Percentiles rank a stretch among this genome's conserved stretches.
phyloP scores from a whole-genome alignment of 2,113 vertebrate species.

The Rhinichthys klamathensis region DNA sequence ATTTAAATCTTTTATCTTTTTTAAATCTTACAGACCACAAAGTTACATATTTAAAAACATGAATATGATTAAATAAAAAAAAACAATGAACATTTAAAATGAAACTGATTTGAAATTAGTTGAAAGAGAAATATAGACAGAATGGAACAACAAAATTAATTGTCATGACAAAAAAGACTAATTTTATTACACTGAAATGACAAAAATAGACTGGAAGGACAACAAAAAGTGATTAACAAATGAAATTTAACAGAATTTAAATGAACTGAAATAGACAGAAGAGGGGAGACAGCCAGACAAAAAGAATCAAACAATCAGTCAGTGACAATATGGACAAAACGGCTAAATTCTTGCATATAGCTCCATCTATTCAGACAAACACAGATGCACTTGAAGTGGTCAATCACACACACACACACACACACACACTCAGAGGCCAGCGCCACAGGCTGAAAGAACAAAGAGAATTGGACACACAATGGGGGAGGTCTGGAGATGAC shows the following conservation, averaged over 20 bases:
- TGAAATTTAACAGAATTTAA: background rate
- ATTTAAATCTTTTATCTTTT: background rate
- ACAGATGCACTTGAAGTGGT: conserved; percentile 39
- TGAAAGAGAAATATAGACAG: background rate
- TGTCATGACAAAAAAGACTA: background rate
- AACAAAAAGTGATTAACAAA: background rate
- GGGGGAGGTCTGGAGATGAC: conserved; percentile 43
- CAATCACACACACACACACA: conserved; percentile 50
- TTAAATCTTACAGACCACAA: background rate
- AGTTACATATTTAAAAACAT: background rate
- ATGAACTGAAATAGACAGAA: background rate
- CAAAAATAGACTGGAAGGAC: background rate
- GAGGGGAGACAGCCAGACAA: background rate
- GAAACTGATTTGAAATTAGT: background rate
- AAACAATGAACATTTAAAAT: background rate
- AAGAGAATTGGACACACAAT: conserved; percentile 52
- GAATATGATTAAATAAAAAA: background rate
- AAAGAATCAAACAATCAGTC: conserved; percentile 22
- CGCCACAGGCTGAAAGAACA: conserved; percentile 47
- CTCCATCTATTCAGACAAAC: conserved; percentile 40
- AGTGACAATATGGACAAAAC: conserved; percentile 2
- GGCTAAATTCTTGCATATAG: conserved; percentile 38
- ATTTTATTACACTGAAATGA: background rate
- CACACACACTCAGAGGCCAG: conserved; percentile 13
- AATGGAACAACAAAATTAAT: background rate